Percentiles rank a stretch among this genome's conserved stretches.
Conservation (phyloP, 2,888 invertebrate species). For the Torymus auratus region DNA sequence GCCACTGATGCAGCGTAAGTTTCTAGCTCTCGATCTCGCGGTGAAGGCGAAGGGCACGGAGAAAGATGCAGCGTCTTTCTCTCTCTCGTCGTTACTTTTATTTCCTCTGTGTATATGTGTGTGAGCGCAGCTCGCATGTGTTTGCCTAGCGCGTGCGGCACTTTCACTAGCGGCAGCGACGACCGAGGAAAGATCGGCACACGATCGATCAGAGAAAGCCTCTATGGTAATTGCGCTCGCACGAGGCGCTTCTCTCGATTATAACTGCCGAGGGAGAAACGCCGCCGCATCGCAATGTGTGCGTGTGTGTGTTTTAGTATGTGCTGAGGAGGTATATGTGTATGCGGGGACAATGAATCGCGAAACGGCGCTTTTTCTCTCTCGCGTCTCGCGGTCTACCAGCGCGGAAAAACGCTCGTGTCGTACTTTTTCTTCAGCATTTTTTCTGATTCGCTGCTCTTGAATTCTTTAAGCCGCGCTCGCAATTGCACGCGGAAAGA, state of each 20-base stretch:
- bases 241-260: neutral
- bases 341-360: neutral
- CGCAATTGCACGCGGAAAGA: neutral
- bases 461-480: constrained; percentile 7
- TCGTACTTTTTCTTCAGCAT: no score
- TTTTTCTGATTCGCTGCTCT: neutral
- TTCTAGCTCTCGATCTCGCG: neutral
- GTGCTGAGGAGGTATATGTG: no score
- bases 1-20: no score
- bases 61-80: neutral
- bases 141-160: constrained; percentile 34
- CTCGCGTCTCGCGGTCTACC: neutral
- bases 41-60: constrained; percentile 28
- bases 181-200: constrained; percentile 48
- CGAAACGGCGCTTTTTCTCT: neutral
- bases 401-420: neutral
- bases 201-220: constrained; percentile 59
- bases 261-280: neutral
- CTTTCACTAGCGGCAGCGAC: constrained; percentile 40
- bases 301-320: neutral
- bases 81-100: constrained; percentile 21
- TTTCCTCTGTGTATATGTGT: neutral
- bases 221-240: constrained; percentile 50
- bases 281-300: neutral
- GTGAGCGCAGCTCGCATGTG: neutral